Evolutionary conservation across 2,888 invertebrate genomes (phyloP).

Genomic region (Tetragnatha montana): DNA sequence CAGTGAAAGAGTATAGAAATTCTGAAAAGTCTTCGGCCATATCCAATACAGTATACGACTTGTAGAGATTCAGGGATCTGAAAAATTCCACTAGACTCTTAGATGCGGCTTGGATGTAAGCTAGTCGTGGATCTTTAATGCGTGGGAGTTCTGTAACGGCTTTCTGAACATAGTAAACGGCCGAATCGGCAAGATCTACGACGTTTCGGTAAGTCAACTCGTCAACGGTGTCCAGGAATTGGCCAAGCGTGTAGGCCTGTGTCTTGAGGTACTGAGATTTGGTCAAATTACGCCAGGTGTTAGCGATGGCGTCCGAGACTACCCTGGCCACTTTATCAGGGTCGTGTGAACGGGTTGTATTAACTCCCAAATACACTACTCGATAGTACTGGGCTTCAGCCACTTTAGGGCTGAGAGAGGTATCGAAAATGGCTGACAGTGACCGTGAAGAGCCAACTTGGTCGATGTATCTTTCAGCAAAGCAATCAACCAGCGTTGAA

Average conservation of each 20-base stretch:
- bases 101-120: neutral
- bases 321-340: neutral
- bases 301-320: neutral
- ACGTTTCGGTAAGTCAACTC: neutral
- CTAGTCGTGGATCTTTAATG: neutral
- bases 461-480: too few relatives aligned
- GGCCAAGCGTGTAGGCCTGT: neutral
- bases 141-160: neutral
- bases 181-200: neutral
- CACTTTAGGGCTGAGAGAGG: neutral
- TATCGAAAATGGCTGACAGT: neutral
- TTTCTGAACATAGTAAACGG: neutral
- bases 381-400: neutral
- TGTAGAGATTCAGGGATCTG: neutral
- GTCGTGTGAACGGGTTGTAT: neutral
- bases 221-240: neutral
- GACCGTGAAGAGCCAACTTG: too few relatives aligned
- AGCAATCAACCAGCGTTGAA: too few relatives aligned
- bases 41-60: neutral
- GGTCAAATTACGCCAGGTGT: neutral
- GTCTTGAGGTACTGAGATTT: neutral
- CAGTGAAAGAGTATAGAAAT: neutral
- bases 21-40: neutral
- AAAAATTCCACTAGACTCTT: neutral
- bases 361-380: neutral